Evolutionary conservation across 2,888 invertebrate species (phyloP).

Genomic region (Drosophila fulvimacula): DNA sequence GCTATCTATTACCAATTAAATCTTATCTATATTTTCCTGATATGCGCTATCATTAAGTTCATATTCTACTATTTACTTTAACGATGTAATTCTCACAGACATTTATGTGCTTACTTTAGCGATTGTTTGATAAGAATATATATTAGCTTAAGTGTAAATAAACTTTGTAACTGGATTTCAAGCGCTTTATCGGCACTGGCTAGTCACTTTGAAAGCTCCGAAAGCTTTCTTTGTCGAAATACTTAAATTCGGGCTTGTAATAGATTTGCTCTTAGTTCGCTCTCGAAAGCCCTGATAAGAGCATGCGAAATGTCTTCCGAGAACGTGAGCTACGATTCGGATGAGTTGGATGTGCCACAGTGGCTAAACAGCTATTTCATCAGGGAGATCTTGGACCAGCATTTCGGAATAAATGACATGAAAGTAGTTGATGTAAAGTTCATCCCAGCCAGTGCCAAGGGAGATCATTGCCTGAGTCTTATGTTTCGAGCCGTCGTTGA

Average conservation of each 20-base stretch:
- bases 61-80: not conserved
- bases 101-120: not conserved
- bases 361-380: conserved; percentile 58
- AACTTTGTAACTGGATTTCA: not conserved
- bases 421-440: conserved; percentile 6
- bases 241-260: not conserved
- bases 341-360: conserved; percentile 55
- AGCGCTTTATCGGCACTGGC: not conserved
- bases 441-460: conserved; percentile 9
- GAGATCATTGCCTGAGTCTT: conserved; percentile 2
- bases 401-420: conserved; percentile 18
- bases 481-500: conserved; percentile 3
- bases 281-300: not conserved
- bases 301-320: not conserved
- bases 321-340: conserved; percentile 32
- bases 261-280: not conserved
- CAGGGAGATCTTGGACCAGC: conserved; percentile 26
- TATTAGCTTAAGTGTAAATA: too few relatives aligned
- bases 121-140: not conserved
- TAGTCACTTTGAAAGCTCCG: not conserved
- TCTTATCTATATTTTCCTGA: not conserved
- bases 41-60: not conserved
- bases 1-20: not conserved
- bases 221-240: not conserved
- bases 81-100: not conserved